A percentile compares a stretch with the other conserved stretches of the same genome.
Evolutionary conservation across 1,140 invertebrate genomes (phyloP).

Genomic region (Aleiodes sp.): DNA sequence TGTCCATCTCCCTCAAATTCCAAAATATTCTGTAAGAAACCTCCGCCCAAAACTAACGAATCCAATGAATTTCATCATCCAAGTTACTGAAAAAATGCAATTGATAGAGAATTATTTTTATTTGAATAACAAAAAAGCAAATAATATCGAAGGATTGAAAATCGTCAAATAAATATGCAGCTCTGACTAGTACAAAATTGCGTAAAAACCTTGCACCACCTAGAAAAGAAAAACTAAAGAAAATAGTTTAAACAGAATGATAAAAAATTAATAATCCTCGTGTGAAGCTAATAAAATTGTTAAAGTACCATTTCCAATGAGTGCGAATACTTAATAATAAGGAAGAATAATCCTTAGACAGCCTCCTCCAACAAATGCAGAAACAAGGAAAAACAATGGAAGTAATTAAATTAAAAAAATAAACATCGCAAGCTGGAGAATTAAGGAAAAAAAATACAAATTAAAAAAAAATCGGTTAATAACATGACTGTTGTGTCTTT

Average conservation of each 20-base stretch:
- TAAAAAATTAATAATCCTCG: not conserved
- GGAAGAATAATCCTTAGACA: not conserved
- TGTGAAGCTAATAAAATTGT: not conserved
- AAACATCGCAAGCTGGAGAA: conserved; percentile 48
- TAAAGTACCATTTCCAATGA: not conserved
- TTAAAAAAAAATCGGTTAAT: conserved; percentile 61
- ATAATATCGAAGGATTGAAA: conserved; percentile 19
- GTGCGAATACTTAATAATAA: not conserved
- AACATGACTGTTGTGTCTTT: conserved; percentile 66
- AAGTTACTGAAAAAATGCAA: no score
- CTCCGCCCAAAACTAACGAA: no score
- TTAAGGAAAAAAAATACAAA: conserved; percentile 50
- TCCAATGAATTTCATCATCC: no score
- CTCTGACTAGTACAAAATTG: not conserved
- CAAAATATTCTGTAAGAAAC: no score
- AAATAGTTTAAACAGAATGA: not conserved
- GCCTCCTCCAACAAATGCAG: not conserved
- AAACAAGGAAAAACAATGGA: conserved; percentile 36
- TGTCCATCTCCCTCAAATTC: no score
- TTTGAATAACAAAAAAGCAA: no score
- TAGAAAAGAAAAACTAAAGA: not conserved
- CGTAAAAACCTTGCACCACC: not conserved
- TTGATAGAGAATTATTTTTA: no score
- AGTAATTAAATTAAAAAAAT: conserved; percentile 47
- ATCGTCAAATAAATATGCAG: not conserved